phyloP scores from a whole-genome alignment of 2,888 invertebrate genomes.

The Drosophila affinis region DNA sequence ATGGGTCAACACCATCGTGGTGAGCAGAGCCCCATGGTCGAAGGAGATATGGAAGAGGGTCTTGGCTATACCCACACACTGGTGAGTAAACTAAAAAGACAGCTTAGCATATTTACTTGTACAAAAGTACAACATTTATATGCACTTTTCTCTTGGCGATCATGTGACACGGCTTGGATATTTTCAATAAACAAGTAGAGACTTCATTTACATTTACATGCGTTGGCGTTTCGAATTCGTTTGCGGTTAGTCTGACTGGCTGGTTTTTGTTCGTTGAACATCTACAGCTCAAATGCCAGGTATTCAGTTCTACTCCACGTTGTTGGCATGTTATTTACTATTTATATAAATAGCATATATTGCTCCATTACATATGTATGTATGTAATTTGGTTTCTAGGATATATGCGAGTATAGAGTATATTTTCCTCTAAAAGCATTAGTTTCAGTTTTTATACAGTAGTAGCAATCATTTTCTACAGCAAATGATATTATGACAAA shows the following conservation, averaged over 20 bases:
- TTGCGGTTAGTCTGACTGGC: constrained; percentile 27
- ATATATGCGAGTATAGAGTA: too few relatives aligned
- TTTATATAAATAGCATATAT: neutral
- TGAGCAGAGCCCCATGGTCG: constrained; percentile 30
- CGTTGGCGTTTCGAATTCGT: constrained; percentile 2
- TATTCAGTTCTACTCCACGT: neutral
- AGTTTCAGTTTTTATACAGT: too few relatives aligned
- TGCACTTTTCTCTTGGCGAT: constrained; percentile 29
- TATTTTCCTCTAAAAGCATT: too few relatives aligned
- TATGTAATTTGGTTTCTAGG: neutral
- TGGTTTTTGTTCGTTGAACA: neutral
- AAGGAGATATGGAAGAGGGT: constrained; percentile 75
- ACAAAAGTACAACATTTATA: constrained; percentile 4
- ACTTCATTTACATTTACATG: constrained; percentile 3
- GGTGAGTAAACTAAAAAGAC: constrained; percentile 60
- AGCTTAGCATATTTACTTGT: neutral
- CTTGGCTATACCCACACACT: constrained; percentile 81
- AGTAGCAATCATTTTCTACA: neutral
- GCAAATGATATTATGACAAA: constrained; percentile 14
- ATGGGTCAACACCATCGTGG: constrained; percentile 49
- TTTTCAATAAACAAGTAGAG: neutral
- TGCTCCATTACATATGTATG: neutral
- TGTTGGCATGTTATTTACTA: neutral
- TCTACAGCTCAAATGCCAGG: neutral
- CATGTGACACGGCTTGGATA: constrained; percentile 45